These are phyloP conservation scores for Coptodon rendalli DNA, from an alignment of 2,113 vertebrate genomes.

Conservation along the genomic window DNA sequence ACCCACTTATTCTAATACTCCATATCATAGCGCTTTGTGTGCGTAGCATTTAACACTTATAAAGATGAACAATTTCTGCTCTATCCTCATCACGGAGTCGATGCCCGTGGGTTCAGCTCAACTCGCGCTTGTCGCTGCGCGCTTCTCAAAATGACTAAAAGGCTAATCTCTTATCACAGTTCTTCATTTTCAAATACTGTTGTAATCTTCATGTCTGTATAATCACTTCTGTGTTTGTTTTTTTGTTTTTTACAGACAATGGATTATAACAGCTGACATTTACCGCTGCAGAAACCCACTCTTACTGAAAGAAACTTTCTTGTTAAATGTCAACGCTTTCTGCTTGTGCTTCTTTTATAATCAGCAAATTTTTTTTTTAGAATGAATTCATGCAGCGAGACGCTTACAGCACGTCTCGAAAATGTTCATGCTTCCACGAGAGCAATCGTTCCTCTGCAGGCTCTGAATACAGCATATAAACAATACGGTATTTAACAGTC, in stretches of 20 bases:
- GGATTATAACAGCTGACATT: slow-evolving; percentile 10
- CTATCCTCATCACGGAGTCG: background rate
- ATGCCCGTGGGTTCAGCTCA: background rate
- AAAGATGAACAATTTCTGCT: background rate
- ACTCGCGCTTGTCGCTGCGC: background rate
- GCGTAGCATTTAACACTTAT: background rate
- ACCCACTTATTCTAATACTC: background rate
- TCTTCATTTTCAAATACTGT: background rate
- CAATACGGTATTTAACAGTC: background rate
- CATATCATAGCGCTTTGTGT: background rate
- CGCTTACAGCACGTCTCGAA: background rate
- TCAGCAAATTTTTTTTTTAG: background rate
- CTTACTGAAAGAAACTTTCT: background rate
- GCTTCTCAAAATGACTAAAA: background rate
- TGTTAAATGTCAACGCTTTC: slow-evolving; percentile 12
- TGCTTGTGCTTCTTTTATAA: background rate
- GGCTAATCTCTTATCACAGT: background rate
- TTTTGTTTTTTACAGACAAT: background rate
- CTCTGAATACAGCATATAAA: slow-evolving; percentile 5
- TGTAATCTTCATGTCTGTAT: background rate
- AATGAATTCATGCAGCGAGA: background rate
- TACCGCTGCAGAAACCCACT: background rate
- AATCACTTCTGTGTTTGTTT: background rate
- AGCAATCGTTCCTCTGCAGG: background rate
- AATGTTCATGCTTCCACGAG: background rate